Percentiles rank a stretch among this genome's conserved stretches.
Evolutionary conservation across 2,113 vertebrate genomes (phyloP).

Genomic region (Tricholaema leucomelas): DNA sequence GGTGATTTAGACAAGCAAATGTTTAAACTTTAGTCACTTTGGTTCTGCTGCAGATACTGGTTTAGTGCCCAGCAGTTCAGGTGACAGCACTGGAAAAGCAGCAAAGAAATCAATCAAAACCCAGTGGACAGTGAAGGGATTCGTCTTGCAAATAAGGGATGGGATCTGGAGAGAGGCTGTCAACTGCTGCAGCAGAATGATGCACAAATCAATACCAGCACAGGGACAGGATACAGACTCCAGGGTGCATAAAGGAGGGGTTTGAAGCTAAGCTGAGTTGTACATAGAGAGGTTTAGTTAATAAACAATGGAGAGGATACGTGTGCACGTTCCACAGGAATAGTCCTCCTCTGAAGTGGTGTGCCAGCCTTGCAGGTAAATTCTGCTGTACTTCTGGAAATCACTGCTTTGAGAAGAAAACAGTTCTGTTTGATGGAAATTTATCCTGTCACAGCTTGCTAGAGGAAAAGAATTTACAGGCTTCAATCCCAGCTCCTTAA

Average conservation of each 20-base stretch:
- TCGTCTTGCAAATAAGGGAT: neutral
- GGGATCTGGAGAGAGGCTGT: neutral
- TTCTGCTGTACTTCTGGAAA: neutral
- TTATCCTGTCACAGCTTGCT: neutral
- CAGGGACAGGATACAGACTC: no score
- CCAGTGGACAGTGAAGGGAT: neutral
- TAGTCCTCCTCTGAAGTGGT: neutral
- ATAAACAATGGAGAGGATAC: neutral
- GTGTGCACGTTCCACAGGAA: neutral
- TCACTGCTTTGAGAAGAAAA: neutral
- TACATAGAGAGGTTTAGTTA: neutral
- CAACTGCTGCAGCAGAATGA: neutral
- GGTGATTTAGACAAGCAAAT: neutral
- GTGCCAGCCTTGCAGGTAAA: neutral
- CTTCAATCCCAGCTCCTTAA: neutral
- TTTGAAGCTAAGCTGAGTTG: neutral
- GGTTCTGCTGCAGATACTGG: neutral
- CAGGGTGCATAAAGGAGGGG: neutral
- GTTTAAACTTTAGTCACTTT: neutral
- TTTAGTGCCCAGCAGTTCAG: neutral
- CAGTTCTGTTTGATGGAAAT: neutral
- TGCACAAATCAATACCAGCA: rapidly evolving
- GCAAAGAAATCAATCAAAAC: neutral
- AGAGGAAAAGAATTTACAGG: neutral
- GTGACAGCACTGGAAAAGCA: neutral